Conservation (phyloP, 2,113 vertebrate species). For the Arvicanthis niloticus region DNA sequence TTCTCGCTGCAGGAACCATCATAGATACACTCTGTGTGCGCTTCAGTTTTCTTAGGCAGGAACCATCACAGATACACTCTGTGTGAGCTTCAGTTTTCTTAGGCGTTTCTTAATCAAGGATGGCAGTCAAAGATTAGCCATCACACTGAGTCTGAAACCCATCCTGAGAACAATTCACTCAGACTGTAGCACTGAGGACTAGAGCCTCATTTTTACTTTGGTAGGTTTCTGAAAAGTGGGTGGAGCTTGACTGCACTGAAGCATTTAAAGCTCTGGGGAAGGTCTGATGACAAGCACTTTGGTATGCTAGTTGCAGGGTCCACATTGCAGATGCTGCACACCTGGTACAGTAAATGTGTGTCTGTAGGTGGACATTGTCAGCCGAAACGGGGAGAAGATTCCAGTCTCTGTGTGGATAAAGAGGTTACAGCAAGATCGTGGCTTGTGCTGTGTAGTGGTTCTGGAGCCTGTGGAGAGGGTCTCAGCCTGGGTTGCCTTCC, state of each 20-base stretch:
- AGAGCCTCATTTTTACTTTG: not conserved
- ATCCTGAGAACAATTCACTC: rapidly evolving
- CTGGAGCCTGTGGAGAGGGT: conserved; percentile 93
- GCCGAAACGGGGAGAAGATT: conserved; percentile 85
- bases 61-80: not conserved
- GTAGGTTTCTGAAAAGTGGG: not conserved
- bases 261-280: rapidly evolving
- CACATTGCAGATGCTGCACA: not conserved
- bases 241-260: rapidly evolving
- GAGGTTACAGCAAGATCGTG: conserved; percentile 81
- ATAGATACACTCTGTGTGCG: not conserved
- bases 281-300: not conserved
- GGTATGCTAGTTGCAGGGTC: not conserved
- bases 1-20: not conserved
- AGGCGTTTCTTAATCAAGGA: not conserved
- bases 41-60: not conserved
- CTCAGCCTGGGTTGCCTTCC: conserved; percentile 91
- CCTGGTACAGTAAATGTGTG: not conserved
- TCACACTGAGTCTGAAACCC: not conserved
- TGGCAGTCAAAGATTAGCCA: not conserved
- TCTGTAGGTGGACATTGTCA: conserved; percentile 90
- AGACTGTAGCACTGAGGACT: rapidly evolving
- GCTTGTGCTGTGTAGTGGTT: conserved; percentile 86
- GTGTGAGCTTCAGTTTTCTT: not conserved
- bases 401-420: conserved; percentile 91